Evolutionary conservation across 2,888 invertebrate genomes (phyloP).

Genomic region (Limnephilus auricula): DNA sequence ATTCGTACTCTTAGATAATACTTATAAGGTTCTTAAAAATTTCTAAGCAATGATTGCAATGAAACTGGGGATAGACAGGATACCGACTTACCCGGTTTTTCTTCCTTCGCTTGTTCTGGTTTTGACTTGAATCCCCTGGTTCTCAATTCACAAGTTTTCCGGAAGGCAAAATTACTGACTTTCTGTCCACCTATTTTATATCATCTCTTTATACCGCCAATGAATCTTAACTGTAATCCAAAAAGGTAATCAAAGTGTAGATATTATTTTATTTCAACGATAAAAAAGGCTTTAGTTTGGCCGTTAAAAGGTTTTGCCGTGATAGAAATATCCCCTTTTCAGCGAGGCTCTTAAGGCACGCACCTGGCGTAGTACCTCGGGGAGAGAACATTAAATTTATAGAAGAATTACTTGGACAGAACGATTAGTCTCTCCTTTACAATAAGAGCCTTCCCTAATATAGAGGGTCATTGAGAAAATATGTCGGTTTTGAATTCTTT

Average conservation of each 20-base stretch:
- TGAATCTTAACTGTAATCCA: neutral
- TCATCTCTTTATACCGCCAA: neutral
- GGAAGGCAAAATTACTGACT: neutral
- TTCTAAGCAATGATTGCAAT: no score
- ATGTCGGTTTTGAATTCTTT: neutral
- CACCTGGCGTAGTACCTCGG: neutral
- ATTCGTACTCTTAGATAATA: no score
- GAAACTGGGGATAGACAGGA: no score
- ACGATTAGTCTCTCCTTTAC: constrained; percentile 21
- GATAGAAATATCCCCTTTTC: neutral
- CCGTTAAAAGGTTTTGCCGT: constrained; percentile 10
- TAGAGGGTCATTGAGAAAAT: neutral
- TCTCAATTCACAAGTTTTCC: no score
- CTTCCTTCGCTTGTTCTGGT: no score
- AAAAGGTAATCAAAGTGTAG: neutral
- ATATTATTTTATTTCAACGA: neutral
- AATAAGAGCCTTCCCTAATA: neutral
- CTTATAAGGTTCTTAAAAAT: no score
- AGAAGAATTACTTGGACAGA: constrained; percentile 29
- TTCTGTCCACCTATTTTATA: neutral
- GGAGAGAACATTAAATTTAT: constrained; percentile 7
- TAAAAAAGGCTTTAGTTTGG: neutral
- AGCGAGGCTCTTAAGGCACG: neutral
- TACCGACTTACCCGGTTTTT: no score
- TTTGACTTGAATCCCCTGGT: no score